Conservation (phyloP, 2,113 vertebrate species). For the Gasterosteus nipponicus region DNA sequence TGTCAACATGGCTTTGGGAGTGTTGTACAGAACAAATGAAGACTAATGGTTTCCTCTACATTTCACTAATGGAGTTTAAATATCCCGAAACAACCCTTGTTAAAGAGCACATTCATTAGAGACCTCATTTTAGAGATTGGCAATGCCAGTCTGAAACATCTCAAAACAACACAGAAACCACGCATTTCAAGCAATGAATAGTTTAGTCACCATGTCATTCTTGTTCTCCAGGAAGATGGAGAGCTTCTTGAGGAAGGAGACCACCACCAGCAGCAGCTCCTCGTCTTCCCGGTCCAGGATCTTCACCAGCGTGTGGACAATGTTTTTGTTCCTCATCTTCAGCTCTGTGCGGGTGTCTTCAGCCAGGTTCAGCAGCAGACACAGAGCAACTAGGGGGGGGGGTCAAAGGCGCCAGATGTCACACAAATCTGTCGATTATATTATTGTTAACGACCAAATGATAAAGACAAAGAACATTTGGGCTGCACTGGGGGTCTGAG, state of each 20-base stretch:
- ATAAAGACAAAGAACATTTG: background rate
- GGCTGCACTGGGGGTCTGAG: background rate
- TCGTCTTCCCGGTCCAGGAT: constrained; percentile 89
- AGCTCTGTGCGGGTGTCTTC: constrained; percentile 92
- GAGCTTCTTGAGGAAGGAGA: constrained; percentile 96
- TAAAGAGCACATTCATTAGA: background rate
- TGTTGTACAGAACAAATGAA: constrained; percentile 26
- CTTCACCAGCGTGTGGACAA: constrained; percentile 93
- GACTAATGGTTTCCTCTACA: background rate
- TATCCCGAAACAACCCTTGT: background rate
- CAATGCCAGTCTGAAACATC: background rate
- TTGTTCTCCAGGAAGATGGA: constrained; percentile 97
- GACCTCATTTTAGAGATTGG: background rate
- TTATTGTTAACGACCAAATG: background rate
- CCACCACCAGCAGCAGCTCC: constrained; percentile 90
- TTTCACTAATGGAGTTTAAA: background rate
- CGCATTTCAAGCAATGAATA: background rate
- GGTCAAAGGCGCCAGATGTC: background rate
- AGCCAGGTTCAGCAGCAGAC: constrained; percentile 92
- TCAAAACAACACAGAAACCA: background rate
- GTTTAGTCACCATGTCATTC: constrained; percentile 91
- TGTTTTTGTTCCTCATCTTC: constrained; percentile 97
- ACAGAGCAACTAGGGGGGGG: constrained; percentile 84
- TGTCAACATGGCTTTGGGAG: constrained; percentile 1
- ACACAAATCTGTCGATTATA: background rate